A percentile compares a stretch with the other conserved stretches of the same genome.
phyloP scores from a whole-genome alignment of 2,113 vertebrate genomes.

The Thymallus thymallus region DNA sequence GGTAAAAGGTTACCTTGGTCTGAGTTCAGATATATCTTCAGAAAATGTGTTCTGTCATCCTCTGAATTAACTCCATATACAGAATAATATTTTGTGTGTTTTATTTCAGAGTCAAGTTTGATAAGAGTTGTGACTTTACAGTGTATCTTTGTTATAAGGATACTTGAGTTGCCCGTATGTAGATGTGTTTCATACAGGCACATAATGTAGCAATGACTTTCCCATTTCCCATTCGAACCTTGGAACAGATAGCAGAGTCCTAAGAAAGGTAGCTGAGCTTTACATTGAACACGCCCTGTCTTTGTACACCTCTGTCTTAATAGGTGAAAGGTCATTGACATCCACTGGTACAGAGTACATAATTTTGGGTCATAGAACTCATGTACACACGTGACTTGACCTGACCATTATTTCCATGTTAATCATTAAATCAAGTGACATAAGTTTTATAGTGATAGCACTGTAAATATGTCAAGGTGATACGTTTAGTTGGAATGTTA shows the following conservation, averaged over 20 bases:
- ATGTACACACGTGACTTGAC: neutral
- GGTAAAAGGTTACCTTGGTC: neutral
- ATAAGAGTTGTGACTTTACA: no score
- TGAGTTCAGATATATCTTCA: neutral
- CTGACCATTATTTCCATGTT: neutral
- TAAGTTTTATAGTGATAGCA: no score
- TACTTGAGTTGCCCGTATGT: no score
- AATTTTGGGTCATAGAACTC: neutral
- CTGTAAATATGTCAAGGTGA: no score
- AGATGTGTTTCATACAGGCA: neutral
- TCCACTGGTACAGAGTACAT: constrained; percentile 15
- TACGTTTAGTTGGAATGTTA: no score
- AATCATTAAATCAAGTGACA: no score
- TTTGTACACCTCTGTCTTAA: constrained; percentile 2
- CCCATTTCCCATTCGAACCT: neutral
- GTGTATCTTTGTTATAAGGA: no score
- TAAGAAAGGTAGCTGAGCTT: neutral
- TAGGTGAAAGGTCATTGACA: constrained; percentile 23
- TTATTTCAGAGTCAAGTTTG: no score
- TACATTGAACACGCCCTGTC: neutral
- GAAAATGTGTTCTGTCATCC: neutral
- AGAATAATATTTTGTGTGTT: no score
- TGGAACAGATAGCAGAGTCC: neutral
- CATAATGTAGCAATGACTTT: neutral
- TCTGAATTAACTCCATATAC: neutral